Conservation (phyloP, 2,888 invertebrate genomes). For the Xanthia icteritia region DNA sequence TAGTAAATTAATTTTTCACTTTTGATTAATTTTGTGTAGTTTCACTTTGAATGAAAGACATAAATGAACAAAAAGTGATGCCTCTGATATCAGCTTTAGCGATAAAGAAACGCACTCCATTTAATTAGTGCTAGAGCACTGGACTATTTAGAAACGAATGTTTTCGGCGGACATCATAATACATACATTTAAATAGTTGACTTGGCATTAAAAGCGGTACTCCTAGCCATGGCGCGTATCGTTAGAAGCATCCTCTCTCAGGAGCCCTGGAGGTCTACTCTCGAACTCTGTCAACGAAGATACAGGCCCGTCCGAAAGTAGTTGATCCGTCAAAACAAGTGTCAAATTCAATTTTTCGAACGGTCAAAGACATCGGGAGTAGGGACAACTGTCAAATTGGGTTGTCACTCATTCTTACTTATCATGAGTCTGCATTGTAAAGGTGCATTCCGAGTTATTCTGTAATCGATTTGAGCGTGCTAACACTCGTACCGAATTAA, state of each 20-base stretch:
- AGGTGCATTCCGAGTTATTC: no score
- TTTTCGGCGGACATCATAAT: constrained; percentile 43
- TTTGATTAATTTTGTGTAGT: neutral
- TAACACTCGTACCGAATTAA: no score
- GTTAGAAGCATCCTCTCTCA: neutral
- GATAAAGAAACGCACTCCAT: constrained; percentile 61
- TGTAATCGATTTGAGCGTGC: no score
- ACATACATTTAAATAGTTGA: neutral
- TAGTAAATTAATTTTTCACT: neutral
- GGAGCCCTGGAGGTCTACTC: neutral
- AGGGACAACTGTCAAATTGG: neutral
- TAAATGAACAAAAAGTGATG: neutral
- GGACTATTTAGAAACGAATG: constrained; percentile 30
- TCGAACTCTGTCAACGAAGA: neutral
- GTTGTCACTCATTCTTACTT: no score
- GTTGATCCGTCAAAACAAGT: no score
- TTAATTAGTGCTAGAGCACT: constrained; percentile 62
- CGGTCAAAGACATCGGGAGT: no score
- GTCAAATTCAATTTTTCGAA: neutral
- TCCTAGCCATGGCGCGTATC: neutral
- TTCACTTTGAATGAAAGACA: neutral
- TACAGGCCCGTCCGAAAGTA: neutral
- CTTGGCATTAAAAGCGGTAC: no score
- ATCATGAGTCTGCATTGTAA: no score
- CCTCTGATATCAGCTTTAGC: constrained; percentile 28